These are phyloP conservation scores for Pemphredon lugubris DNA, from an alignment of 2,888 invertebrate species.

Conservation along the genomic window DNA sequence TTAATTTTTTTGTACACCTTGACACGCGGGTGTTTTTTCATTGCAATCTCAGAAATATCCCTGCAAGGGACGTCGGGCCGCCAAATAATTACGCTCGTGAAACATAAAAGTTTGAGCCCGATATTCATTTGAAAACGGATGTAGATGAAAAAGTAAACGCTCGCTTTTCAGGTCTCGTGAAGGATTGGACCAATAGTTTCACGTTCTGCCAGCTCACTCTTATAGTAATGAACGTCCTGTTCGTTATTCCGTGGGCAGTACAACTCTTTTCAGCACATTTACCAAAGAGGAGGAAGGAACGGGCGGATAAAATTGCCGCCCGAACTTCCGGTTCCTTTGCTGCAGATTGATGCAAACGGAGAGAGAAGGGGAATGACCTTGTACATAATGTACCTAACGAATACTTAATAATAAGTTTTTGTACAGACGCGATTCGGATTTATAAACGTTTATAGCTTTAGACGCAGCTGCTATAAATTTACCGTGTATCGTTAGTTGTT, in stretches of 20 bases:
- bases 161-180: constrained; percentile 83
- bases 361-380: constrained; percentile 33
- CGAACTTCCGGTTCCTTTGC: constrained; percentile 44
- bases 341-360: constrained; percentile 37
- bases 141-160: too few species aligned
- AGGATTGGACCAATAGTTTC: constrained; percentile 85
- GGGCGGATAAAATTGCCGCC: constrained; percentile 37
- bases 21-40: too few species aligned
- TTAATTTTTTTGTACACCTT: too few species aligned
- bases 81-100: too few species aligned
- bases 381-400: constrained; percentile 13
- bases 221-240: constrained; percentile 85
- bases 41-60: too few species aligned
- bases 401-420: constrained; percentile 22
- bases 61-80: too few species aligned
- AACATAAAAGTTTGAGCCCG: too few species aligned
- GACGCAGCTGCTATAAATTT: background rate
- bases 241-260: constrained; percentile 87
- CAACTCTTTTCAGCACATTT: constrained; percentile 80
- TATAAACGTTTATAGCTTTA: background rate
- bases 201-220: constrained; percentile 86
- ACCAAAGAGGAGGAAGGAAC: constrained; percentile 52
- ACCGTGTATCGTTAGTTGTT: too few species aligned
- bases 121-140: too few species aligned
- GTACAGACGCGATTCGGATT: constrained; percentile 8